Evolutionary conservation across 2,888 invertebrate genomes (phyloP), one percentile per base, ranked within the genome.

Genomic region (Lepetodrilus schrolli): DNA sequence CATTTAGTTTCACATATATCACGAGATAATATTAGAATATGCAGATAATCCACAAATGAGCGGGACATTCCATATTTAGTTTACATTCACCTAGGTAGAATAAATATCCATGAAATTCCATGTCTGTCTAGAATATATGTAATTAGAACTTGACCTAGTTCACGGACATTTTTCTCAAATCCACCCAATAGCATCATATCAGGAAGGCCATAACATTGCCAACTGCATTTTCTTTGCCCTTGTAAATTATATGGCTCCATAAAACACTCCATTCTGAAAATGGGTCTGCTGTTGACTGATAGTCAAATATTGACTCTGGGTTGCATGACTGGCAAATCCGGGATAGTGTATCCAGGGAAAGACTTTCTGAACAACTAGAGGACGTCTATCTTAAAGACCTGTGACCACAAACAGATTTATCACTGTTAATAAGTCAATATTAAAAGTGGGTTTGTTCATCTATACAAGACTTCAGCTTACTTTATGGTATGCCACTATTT

Each of bases 251-350:
- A 58, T 58, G 30, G 58, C 30, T 17, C 34, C 30, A 30, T 30
- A 58, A 58, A 58, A 58, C 58, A 58, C 58, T 34, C 30, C 58
- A 58, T 58, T 58, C 34, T 30, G 58, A 26, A 58, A n/a, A 58
- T 58, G 7, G 30, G 58, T 58, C 43, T 58, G n/a, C 30, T 58
- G 58, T 58, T 30, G 34, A 58, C 58, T 58, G 58, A 23, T 30
- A 7, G 17, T 26, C 58, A 58, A 58, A 58, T 58, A 34, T 58
- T 58, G 26, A 34, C 58, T 30, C n/a, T 30, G 30, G 17, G 30
- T 30, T 26, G 58, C 30, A 34, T 58, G 58, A 58, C 58, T n/a
- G 34, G 30, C 30, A 58, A 58, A 58, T 58, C 58, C 58, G 17
- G 17, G 13, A 26, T 13, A 23, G 58, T 23, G 58, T 58, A 17